Evolutionary conservation across 2,888 invertebrate genomes (phyloP), one percentile per base, ranked within the genome.

Genomic region (Nyleta sp.): DNA sequence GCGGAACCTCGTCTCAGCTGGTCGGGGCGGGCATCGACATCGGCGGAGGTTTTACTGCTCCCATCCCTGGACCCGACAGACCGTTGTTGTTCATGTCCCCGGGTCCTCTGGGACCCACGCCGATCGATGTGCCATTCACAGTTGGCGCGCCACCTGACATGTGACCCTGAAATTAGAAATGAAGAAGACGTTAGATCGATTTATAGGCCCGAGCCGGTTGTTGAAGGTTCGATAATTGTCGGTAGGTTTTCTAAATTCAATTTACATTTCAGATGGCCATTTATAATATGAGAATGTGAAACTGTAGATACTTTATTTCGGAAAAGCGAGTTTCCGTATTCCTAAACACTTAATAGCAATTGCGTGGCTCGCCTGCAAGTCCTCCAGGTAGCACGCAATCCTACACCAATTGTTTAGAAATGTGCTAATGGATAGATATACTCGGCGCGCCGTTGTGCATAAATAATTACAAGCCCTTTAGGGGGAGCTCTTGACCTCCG

Each of bases 31-130:
- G 88, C 90, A 90, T 90, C 76, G 90, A 85, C 87, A 90, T 89
- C 48, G 90, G 90, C n/a, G 90, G 85, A 59, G 89, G 87, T 80
- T 90, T 90, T 17, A 90, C 89, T 20, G 89, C 83, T 3, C 89
- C 90, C 18, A 88, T 80, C 11, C 89, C 89, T 2, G 90, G 88
- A 6, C 89, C 90, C 24, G 90, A 88, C 13, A 90, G 82, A 15
- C 90, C 90, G 67, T 90, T 90, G 83, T 90, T 90, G 84, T 90
- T 90, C 90, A 90, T 89, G 65, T 90, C 90, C 5, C 90, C 90
- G 6, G 90, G 90, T 20, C 89, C 89, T 35, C 89, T 75, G 28
- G 88, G 86, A 7, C 87, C 87, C 0, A 87, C 85, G n/a, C 84
- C 86, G 55, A 87, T 84, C 52, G 79, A 82, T 73, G 85, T 88